Evolutionary conservation across 2,888 invertebrate species (phyloP), one percentile per base, ranked within the genome.

Genomic region (Neoscelio sp.): DNA sequence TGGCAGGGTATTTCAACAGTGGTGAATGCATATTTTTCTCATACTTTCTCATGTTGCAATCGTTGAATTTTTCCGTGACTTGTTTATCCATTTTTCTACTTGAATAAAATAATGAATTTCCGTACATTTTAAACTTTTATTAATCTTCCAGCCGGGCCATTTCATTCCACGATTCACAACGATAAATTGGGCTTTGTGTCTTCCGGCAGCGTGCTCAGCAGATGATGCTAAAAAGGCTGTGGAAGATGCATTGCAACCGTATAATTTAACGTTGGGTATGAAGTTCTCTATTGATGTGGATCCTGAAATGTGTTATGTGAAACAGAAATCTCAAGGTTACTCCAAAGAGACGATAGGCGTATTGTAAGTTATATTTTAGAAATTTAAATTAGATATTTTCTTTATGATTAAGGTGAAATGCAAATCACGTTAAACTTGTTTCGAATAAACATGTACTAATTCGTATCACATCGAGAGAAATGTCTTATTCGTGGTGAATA

Each of bases 141-240:
- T 62, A 44, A 40, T 65, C 76, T 88, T 90, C 68, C 90, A 95
- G 95, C 94, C 94, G 85, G 94, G 93, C 89, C 94, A 95, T 91
- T 94, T 95, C 89, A 92, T 94, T 88, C 95, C 95, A 62, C 93
- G 93, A 85, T 95, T 94, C 90, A 93, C 94, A 17, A 93, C 94
- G 79, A 91, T 93, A 80, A 94, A 94, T 85, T 95, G 95, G 95
- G 95, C 94, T 0, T 89, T 95, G 13, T 95, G 95, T 86, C 91
- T 95, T 48, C 95, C 95, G 0, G 92, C 93, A 2, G 92, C 92
- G 6, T 95, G 95, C 86, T 91, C 92, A 13, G 91, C 92, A 15
- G 91, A 92, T 42, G 93, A 94, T 84, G 94, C 93, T 12, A 92
- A 92, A 83, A 89, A 90, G 81, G 89, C 94, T 75, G 86, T 95